Conservation (phyloP, 2,888 invertebrate species). For the Tenthredo livida region DNA sequence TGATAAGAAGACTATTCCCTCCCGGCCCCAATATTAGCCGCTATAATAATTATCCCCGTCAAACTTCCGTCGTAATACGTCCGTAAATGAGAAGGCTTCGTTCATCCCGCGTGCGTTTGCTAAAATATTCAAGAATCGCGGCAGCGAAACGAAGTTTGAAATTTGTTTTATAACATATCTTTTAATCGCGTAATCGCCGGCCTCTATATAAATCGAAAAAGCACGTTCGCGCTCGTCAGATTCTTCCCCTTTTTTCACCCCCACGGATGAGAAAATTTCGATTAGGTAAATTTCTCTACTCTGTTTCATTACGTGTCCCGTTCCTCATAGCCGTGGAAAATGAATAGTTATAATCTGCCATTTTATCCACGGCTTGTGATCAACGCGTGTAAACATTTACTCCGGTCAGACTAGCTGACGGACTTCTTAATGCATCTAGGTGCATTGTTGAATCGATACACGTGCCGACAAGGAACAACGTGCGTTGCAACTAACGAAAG, state of each 20-base stretch:
- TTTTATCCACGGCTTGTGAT: background rate
- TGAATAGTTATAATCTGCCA: background rate
- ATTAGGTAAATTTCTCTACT: background rate
- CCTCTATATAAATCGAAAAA: too few relatives aligned
- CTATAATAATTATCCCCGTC: background rate
- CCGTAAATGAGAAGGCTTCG: background rate
- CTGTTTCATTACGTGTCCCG: background rate
- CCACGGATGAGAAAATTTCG: too few relatives aligned
- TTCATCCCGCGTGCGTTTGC: background rate
- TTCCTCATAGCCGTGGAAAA: background rate
- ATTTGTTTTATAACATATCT: background rate
- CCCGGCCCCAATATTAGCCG: background rate
- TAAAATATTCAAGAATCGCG: background rate
- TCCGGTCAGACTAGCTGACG: background rate
- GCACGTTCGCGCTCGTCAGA: too few relatives aligned
- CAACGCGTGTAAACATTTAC: conserved; percentile 1
- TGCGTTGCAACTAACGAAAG: conserved; percentile 36
- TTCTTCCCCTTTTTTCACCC: too few relatives aligned
- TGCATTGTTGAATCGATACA: conserved; percentile 48
- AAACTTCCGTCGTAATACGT: background rate
- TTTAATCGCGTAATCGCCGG: background rate
- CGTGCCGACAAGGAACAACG: conserved; percentile 27
- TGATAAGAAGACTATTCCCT: background rate
- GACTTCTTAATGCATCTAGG: conserved; percentile 28
- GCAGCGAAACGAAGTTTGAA: background rate